phyloP scores from a whole-genome alignment of 2,113 vertebrate genomes.

The Sander lucioperca region DNA sequence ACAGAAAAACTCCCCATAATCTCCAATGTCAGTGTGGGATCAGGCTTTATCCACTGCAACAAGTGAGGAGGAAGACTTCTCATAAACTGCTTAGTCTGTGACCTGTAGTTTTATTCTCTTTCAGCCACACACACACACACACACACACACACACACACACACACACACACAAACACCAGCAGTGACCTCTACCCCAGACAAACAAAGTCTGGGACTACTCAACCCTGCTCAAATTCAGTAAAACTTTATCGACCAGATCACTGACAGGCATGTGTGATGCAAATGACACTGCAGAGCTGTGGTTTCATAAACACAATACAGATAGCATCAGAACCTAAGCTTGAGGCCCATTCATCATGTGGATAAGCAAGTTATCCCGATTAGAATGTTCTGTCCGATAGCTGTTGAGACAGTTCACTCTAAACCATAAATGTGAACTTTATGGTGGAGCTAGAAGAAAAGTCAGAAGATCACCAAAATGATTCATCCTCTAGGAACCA shows the following conservation, averaged over 20 bases:
- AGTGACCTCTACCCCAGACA: background rate
- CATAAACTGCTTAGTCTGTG: conserved; percentile 59
- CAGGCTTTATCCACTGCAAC: conserved; percentile 61
- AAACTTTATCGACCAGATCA: conserved; percentile 22
- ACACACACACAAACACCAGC: conserved; percentile 12
- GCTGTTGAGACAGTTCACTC: too few relatives aligned
- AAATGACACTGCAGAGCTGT: too few relatives aligned
- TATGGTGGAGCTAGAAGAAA: too few relatives aligned
- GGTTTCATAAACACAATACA: conserved; percentile 4
- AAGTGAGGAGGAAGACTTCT: conserved; percentile 67
- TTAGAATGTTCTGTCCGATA: too few relatives aligned
- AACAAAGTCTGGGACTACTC: background rate
- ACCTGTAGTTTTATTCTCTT: conserved; percentile 16
- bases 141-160: conserved; percentile 10
- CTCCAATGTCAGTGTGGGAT: conserved; percentile 58
- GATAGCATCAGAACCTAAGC: background rate
- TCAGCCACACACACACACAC: background rate
- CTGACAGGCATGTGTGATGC: background rate
- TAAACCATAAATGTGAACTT: too few relatives aligned
- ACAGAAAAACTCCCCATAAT: conserved; percentile 57
- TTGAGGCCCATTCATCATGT: background rate
- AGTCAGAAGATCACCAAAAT: too few relatives aligned
- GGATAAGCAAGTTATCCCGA: background rate
- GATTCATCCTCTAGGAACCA: too few relatives aligned
- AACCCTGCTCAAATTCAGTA: conserved; percentile 8